Evolutionary conservation across 2,113 vertebrate species (phyloP), one percentile per base, ranked within the genome.

Genomic region (Oreochromis niloticus): DNA sequence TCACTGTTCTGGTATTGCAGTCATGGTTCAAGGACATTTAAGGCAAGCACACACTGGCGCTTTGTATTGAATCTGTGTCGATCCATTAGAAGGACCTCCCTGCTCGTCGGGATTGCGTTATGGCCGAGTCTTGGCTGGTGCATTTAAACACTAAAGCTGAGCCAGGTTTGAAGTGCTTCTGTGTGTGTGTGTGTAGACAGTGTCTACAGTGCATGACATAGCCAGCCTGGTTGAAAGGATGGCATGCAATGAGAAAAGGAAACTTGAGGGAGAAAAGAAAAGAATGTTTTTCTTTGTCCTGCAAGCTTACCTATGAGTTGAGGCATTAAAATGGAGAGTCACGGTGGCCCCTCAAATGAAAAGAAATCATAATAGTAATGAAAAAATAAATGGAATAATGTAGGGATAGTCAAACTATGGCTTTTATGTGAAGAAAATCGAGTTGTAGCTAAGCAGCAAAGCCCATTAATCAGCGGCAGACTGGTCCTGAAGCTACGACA

Each of bases 31-130:
- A 90, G 91, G 91, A 94, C 91, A 86, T 91, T 92, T 84, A 94
- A 93, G 90, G 88, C 82, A 85, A 89, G 41, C 14, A 19, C 48
- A 89, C 90, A 85, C 83, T 86, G 61, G 32, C 4, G 59, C 87
- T 81, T 81, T 90, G 88, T 93, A 52, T 43, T 84, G 93, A 84
- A 78, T 85, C 82, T 36, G 84, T 91, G 92, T 86, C 46, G 89
- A 90, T 92, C 89, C 90, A 92, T 94, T 93, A 94, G 87, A 34
- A 79, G 85, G 93, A 94, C 93, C 93, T 93, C 92, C 91, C 36
- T 92, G 93, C 91, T 93, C 54, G 91, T 73, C 84, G 5, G 85
- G 89, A 85, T 87, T 91, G 89, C 82, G 87, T 56, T 88, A 57
- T 78, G 80, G 84, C 85, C 2, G 7, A 41, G 84, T 88, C 86